phyloP scores from a whole-genome alignment of 2,797 vertebrate species.

The Sus cebifrons region DNA sequence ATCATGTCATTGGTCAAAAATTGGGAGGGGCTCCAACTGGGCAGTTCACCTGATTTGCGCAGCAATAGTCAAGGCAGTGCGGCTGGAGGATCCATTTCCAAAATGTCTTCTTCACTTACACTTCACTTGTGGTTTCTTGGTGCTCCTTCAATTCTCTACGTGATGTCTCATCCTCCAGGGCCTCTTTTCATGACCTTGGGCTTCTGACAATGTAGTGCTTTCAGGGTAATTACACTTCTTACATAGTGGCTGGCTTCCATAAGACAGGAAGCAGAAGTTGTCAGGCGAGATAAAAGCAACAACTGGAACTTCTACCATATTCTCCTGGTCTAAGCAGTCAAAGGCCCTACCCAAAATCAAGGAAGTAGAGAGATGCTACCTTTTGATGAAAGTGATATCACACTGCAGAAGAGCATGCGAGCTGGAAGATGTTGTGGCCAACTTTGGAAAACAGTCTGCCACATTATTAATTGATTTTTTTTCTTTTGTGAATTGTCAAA shows the following conservation, averaged over 20 bases:
- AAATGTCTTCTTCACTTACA: neutral
- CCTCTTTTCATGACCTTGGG: neutral
- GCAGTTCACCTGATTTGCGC: neutral
- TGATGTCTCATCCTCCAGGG: neutral
- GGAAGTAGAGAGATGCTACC: neutral
- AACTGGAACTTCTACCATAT: neutral
- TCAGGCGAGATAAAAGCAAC: neutral
- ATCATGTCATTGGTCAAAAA: neutral
- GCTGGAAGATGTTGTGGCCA: neutral
- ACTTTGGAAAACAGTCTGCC: constrained; percentile 47
- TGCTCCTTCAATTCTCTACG: neutral
- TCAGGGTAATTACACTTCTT: neutral
- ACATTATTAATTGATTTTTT: neutral
- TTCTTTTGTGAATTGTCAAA: constrained; percentile 27
- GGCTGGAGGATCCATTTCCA: constrained; percentile 20
- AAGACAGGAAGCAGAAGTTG: neutral
- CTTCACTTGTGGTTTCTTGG: neutral
- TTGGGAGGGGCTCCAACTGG: neutral
- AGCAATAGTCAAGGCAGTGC: neutral
- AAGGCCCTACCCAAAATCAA: neutral
- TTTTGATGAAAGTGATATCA: neutral
- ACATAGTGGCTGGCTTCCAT: neutral
- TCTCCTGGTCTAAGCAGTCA: neutral
- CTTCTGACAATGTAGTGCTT: neutral
- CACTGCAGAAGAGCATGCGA: neutral